Conservation (phyloP, 2,113 vertebrate species). For the Carlito syrichta region DNA sequence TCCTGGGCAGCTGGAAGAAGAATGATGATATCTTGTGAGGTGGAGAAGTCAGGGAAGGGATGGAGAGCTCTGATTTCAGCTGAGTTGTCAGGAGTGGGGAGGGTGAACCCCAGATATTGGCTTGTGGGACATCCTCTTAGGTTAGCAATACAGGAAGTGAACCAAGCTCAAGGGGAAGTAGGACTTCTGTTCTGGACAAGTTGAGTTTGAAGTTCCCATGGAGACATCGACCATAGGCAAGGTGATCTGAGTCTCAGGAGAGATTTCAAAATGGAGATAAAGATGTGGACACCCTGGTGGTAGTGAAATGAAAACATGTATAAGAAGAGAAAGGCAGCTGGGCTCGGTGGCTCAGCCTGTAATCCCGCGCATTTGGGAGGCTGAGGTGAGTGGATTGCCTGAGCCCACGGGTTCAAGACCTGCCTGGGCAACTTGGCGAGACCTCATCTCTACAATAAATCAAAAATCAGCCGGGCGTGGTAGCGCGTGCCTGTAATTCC, state of each 20-base stretch:
- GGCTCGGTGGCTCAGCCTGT: too few relatives aligned
- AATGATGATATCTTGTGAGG: neutral
- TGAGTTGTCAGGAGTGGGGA: neutral
- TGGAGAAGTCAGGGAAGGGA: neutral
- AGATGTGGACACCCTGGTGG: rapidly evolving
- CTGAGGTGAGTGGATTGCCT: too few relatives aligned
- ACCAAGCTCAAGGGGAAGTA: neutral
- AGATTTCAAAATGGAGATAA: neutral
- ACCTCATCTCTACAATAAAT: too few relatives aligned
- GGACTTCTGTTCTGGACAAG: neutral
- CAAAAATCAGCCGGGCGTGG: too few relatives aligned
- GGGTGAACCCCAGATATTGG: neutral
- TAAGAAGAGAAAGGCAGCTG: neutral
- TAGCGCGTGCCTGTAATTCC: too few relatives aligned
- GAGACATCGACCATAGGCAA: neutral
- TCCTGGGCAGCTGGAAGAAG: neutral
- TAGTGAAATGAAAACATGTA: neutral
- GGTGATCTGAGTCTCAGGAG: neutral
- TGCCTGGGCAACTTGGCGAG: too few relatives aligned
- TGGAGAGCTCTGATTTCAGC: neutral
- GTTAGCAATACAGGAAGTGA: neutral
- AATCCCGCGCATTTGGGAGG: too few relatives aligned
- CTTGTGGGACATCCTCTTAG: neutral
- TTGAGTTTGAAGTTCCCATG: neutral
- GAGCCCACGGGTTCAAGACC: too few relatives aligned